phyloP scores from a whole-genome alignment of 1,140 invertebrate species.

The Aleiodes sp. region DNA sequence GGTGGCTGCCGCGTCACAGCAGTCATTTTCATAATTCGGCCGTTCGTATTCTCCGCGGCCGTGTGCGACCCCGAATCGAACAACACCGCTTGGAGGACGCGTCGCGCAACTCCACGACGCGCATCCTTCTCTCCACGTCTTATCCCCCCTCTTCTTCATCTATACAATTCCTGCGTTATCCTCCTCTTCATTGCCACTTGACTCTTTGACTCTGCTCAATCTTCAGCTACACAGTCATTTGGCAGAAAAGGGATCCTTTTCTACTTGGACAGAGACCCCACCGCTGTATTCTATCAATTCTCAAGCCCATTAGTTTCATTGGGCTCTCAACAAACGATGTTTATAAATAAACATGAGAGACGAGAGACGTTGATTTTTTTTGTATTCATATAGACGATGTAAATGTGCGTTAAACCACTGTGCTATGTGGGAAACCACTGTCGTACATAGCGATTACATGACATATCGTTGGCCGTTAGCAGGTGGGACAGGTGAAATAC shows the following conservation, averaged over 20 bases:
- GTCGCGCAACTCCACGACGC: constrained; percentile 62
- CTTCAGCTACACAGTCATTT: background rate
- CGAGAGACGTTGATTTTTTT: background rate
- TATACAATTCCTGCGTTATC: constrained; percentile 24
- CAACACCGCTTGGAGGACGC: constrained; percentile 41
- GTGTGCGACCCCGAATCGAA: constrained; percentile 47
- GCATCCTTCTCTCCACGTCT: constrained; percentile 20
- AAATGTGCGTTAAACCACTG: constrained; percentile 11
- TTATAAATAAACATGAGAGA: too few species aligned
- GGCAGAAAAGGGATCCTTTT: too few species aligned
- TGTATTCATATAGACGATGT: constrained; percentile 22
- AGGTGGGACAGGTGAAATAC: constrained; percentile 47
- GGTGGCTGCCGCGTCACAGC: constrained; percentile 63
- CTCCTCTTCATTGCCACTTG: constrained; percentile 21
- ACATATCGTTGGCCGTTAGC: constrained; percentile 43
- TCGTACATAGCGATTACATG: constrained; percentile 29
- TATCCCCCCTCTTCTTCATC: constrained; percentile 28
- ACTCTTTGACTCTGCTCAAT: constrained; percentile 16
- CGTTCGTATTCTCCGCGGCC: constrained; percentile 67
- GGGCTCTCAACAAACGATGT: background rate
- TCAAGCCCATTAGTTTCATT: background rate
- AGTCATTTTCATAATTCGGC: constrained; percentile 71
- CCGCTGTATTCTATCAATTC: too few species aligned
- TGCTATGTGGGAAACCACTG: constrained; percentile 20
- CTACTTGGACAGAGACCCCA: too few species aligned